These are phyloP conservation scores for Prunella himalayana DNA, from an alignment of 2,113 vertebrate genomes.

Conservation along the genomic window DNA sequence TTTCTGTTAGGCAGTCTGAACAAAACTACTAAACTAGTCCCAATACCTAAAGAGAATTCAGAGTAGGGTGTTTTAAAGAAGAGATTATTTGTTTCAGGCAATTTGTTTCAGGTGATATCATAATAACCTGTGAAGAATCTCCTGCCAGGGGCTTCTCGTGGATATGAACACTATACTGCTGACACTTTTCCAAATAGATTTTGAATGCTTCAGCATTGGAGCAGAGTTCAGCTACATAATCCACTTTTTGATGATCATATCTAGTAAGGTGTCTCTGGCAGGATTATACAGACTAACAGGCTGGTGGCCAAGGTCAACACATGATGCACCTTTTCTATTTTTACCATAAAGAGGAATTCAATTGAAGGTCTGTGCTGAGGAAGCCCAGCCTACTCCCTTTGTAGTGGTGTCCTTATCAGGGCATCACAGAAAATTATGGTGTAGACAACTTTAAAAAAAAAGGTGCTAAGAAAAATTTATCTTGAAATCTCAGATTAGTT, in stretches of 20 bases:
- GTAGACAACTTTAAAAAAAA: not conserved
- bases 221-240: conserved; percentile 43
- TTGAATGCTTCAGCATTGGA: conserved; percentile 13
- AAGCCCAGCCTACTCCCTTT: not conserved
- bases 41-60: not conserved
- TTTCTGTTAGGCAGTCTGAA: not conserved
- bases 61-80: not conserved
- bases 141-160: not conserved
- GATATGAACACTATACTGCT: not conserved
- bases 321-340: not conserved
- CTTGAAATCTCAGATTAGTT: not conserved
- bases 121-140: conserved; percentile 22
- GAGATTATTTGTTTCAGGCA: conserved; percentile 16
- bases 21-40: not conserved
- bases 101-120: conserved; percentile 1
- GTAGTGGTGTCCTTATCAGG: not conserved
- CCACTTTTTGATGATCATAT: conserved; percentile 46
- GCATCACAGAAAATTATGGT: not conserved
- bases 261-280: not conserved
- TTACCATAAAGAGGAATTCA: not conserved
- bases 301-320: not conserved
- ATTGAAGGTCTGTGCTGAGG: not conserved
- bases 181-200: conserved; percentile 45
- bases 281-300: not conserved
- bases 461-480: not conserved